Percentiles rank a stretch among this genome's conserved stretches.
Conservation (phyloP, 2,113 vertebrate species). For the Barnardius zonarius region DNA sequence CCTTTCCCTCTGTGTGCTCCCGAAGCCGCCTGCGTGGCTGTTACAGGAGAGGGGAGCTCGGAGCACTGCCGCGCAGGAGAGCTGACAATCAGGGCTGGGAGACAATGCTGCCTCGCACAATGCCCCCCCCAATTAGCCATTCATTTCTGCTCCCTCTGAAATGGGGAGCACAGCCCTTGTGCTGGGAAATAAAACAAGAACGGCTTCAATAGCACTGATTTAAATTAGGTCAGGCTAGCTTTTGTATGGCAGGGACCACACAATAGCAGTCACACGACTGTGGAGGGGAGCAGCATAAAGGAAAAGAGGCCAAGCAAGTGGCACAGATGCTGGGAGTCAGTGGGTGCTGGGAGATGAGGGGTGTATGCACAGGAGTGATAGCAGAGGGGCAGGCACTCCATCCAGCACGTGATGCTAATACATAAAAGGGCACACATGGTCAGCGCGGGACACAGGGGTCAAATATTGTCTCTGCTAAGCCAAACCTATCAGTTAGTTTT, state of each 20-base stretch:
- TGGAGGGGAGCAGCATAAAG: constrained; percentile 51
- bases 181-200: constrained; percentile 64
- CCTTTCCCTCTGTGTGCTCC: background rate
- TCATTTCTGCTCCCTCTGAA: constrained; percentile 51
- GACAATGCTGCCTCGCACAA: constrained; percentile 19
- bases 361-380: background rate
- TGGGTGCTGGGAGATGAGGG: background rate
- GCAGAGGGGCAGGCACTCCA: background rate
- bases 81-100: constrained; percentile 40
- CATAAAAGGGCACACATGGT: background rate
- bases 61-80: background rate
- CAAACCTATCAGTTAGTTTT: background rate
- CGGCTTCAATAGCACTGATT: constrained; percentile 62
- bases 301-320: constrained; percentile 61
- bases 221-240: constrained; percentile 67
- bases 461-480: background rate
- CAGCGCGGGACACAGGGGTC: background rate
- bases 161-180: constrained; percentile 53
- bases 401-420: background rate
- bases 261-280: constrained; percentile 57
- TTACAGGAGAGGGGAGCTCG: background rate
- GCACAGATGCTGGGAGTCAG: constrained; percentile 25
- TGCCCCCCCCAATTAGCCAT: constrained; percentile 65
- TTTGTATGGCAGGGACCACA: constrained; percentile 50
- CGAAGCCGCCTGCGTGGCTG: background rate